A percentile compares a stretch with the other conserved stretches of the same genome.
Evolutionary conservation across 1,140 invertebrate genomes (phyloP).

Genomic region (Procambarus virginalis): DNA sequence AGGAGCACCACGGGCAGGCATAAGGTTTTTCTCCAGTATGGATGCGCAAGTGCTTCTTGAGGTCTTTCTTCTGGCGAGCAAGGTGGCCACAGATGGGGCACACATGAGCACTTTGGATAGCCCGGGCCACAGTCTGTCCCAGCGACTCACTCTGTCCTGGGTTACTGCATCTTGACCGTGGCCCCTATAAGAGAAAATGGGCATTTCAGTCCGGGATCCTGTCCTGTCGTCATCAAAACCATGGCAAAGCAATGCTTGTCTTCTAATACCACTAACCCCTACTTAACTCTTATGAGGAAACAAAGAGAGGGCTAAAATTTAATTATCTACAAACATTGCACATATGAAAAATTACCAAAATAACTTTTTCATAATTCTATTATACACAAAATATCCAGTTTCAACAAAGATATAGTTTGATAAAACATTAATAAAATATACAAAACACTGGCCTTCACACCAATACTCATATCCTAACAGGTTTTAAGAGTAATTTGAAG

Average conservation of each 20-base stretch:
- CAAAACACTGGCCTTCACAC: no score
- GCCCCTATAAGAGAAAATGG: constrained; percentile 67
- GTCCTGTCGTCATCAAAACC: constrained; percentile 14
- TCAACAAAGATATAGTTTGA: neutral
- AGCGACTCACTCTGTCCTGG: constrained; percentile 55
- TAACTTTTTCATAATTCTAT: neutral
- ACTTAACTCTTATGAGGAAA: neutral
- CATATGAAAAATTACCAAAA: neutral
- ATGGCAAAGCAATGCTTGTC: neutral
- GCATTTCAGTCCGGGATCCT: constrained; percentile 57
- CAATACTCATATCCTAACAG: no score
- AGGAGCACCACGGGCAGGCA: constrained; percentile 84
- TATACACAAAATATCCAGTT: neutral
- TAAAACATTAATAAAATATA: no score
- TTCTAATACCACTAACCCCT: constrained; percentile 17
- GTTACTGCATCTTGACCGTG: constrained; percentile 52
- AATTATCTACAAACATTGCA: neutral
- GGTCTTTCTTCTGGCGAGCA: constrained; percentile 77
- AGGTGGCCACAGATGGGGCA: constrained; percentile 63
- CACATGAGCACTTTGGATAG: constrained; percentile 55
- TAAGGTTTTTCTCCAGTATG: constrained; percentile 99
- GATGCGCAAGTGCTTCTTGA: constrained; percentile 97
- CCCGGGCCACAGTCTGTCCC: constrained; percentile 52
- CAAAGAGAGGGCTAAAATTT: neutral
- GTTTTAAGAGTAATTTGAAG: no score